Conservation (phyloP, 2,888 invertebrate species). For the Slavum lentiscoides region DNA sequence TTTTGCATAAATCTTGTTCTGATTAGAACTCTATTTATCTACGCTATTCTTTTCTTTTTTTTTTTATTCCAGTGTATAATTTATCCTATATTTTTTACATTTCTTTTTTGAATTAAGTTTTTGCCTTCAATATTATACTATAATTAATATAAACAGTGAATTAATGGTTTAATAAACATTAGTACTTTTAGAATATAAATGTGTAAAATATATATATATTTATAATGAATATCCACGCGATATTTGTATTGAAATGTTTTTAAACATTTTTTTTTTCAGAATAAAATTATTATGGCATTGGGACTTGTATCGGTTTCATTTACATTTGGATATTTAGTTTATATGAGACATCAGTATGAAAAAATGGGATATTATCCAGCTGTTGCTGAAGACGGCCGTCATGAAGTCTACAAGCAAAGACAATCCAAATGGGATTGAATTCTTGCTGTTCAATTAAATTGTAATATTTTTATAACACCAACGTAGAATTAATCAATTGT, state of each 20-base stretch:
- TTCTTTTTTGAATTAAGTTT: too few relatives aligned
- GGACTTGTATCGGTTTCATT: conserved; percentile 76
- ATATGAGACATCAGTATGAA: conserved; percentile 82
- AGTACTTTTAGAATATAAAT: too few relatives aligned
- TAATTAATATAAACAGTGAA: too few relatives aligned
- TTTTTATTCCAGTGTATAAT: too few relatives aligned
- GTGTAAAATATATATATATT: too few relatives aligned
- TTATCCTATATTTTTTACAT: too few relatives aligned
- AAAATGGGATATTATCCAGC: conserved; percentile 79
- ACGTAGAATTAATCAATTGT: background rate
- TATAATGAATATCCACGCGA: background rate
- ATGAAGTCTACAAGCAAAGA: conserved; percentile 73
- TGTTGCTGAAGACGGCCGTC: conserved; percentile 72
- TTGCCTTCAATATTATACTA: too few relatives aligned
- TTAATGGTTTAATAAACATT: too few relatives aligned
- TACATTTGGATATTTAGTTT: conserved; percentile 79
- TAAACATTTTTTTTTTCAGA: conserved; percentile 65
- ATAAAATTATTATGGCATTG: conserved; percentile 80
- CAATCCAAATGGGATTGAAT: conserved; percentile 75
- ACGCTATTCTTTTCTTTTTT: too few relatives aligned
- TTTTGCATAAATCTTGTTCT: too few relatives aligned
- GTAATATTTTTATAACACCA: background rate
- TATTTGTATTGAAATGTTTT: background rate
- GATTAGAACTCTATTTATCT: too few relatives aligned
- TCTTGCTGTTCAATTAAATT: background rate